phyloP scores from a whole-genome alignment of 2,797 vertebrate genomes.

The Dipus sagitta region DNA sequence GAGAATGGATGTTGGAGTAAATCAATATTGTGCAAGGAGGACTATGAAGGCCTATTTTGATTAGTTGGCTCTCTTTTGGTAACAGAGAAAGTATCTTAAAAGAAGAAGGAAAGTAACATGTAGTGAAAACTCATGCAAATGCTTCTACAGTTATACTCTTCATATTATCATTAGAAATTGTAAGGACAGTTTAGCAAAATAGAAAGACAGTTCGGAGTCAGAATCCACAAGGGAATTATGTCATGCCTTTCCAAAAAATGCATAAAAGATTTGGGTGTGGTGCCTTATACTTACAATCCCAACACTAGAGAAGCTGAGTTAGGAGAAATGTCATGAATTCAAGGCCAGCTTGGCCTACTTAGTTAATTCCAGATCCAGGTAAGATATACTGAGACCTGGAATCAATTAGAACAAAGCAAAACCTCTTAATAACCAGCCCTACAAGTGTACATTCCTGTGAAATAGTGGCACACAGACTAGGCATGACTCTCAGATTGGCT shows the following conservation, averaged over 20 bases:
- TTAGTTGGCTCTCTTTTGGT: background rate
- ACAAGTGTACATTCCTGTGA: too few relatives aligned
- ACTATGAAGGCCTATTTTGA: background rate
- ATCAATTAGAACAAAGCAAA: background rate
- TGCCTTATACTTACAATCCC: background rate
- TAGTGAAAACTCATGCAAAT: background rate
- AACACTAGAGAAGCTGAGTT: background rate
- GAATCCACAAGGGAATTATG: background rate
- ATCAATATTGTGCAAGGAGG: background rate
- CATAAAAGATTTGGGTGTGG: background rate
- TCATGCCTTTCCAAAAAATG: conserved; percentile 26
- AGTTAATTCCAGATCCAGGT: background rate
- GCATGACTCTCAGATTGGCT: too few relatives aligned
- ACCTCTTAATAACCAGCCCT: background rate
- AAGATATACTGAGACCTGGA: background rate
- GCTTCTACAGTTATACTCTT: background rate
- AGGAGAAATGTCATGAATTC: background rate
- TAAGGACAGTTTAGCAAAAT: background rate
- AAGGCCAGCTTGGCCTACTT: background rate
- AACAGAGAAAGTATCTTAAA: conserved; percentile 12
- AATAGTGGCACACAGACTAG: too few relatives aligned
- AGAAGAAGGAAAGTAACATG: background rate
- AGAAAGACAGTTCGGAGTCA: background rate
- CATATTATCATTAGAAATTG: background rate
- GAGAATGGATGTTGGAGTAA: background rate